Conservation (phyloP, 2,888 invertebrate species). For the Pachycephus smyrnensis region DNA sequence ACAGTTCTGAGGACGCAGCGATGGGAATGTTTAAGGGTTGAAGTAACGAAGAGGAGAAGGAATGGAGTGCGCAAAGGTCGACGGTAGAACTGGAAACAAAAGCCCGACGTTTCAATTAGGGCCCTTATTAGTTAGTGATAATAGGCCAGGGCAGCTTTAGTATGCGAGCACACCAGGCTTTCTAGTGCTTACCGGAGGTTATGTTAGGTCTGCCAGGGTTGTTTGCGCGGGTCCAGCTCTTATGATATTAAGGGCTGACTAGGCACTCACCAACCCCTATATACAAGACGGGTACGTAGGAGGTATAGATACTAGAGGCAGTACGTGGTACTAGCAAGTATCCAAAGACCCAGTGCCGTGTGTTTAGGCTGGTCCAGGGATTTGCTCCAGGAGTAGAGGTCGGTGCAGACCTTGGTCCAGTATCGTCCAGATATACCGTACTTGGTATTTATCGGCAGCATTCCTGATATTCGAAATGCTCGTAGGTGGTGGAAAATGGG, state of each 20-base stretch:
- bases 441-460: too few relatives aligned
- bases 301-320: not conserved
- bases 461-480: too few relatives aligned
- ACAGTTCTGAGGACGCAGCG: too few relatives aligned
- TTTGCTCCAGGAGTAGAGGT: not conserved
- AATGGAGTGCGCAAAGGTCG: too few relatives aligned
- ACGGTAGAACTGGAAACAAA: conserved; percentile 38
- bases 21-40: too few relatives aligned
- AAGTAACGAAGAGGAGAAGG: too few relatives aligned
- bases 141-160: conserved; percentile 46
- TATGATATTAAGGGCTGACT: conserved; percentile 66
- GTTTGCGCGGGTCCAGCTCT: conserved; percentile 65
- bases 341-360: conserved; percentile 12
- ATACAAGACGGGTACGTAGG: too few relatives aligned
- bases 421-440: too few relatives aligned
- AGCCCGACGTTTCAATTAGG: conserved; percentile 64
- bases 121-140: conserved; percentile 66
- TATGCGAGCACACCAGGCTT: conserved; percentile 37
- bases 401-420: too few relatives aligned
- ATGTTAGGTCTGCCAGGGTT: conserved; percentile 52
- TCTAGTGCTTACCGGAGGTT: conserved; percentile 61
- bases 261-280: conserved; percentile 53
- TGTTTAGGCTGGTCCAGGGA: conserved; percentile 21
- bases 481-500: not conserved
- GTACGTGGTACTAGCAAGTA: not conserved